Percentiles rank a stretch among this genome's conserved stretches.
Conservation (phyloP, 2,797 vertebrate species). For the Crenuchus spilurus region DNA sequence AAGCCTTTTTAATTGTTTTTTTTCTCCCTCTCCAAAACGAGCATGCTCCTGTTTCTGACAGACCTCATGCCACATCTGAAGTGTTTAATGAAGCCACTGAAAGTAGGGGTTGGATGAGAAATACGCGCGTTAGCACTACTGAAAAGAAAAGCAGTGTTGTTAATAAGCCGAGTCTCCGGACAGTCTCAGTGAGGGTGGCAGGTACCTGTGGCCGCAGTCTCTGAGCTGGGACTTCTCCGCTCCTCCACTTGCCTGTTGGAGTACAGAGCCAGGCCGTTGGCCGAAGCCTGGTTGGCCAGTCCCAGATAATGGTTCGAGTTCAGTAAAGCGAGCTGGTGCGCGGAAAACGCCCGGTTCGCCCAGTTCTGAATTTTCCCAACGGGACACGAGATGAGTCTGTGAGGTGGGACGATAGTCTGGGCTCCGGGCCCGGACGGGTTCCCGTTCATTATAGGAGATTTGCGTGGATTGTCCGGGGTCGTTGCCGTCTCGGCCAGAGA, state of each 20-base stretch:
- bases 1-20: background rate
- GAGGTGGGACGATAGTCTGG: slow-evolving; percentile 80
- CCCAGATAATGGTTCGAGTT: slow-evolving; percentile 93
- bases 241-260: slow-evolving; percentile 81
- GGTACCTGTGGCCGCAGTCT: slow-evolving; percentile 91
- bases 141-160: slow-evolving; percentile 28
- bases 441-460: slow-evolving; percentile 84
- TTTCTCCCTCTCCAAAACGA: background rate
- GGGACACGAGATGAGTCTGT: slow-evolving; percentile 93
- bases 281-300: slow-evolving; percentile 84
- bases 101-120: background rate
- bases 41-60: slow-evolving; percentile 16
- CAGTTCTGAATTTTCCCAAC: slow-evolving; percentile 93
- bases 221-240: slow-evolving; percentile 81
- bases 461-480: slow-evolving; percentile 95
- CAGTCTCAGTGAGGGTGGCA: slow-evolving; percentile 80
- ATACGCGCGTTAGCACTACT: background rate
- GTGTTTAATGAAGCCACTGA: background rate
- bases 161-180: slow-evolving; percentile 25
- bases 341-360: slow-evolving; percentile 91
- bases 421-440: slow-evolving; percentile 74
- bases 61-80: background rate
- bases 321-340: slow-evolving; percentile 91
- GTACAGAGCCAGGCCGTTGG: slow-evolving; percentile 82
- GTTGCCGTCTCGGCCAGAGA: slow-evolving; percentile 96